A percentile compares a stretch with the other conserved stretches of the same genome.
These are phyloP conservation scores for Polydrusus pterygomalis DNA, from an alignment of 2,888 invertebrate species.

Conservation along the genomic window DNA sequence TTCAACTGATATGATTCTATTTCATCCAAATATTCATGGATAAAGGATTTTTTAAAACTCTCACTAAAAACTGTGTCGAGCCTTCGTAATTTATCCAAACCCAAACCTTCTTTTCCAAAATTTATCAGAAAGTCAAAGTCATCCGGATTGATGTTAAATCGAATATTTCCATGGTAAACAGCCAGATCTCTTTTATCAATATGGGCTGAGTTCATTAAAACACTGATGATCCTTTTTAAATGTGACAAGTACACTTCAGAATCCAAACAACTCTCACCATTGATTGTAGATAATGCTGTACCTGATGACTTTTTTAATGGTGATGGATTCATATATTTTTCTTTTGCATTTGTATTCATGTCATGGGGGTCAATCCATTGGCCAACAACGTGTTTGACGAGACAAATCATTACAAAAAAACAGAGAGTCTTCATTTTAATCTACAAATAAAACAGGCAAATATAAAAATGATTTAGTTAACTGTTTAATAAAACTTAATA, in stretches of 20 bases:
- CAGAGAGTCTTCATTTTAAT: neutral
- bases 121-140: conserved; percentile 56
- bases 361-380: conserved; percentile 61
- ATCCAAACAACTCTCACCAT: conserved; percentile 35
- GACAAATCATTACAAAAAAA: neutral
- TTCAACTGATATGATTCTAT: conserved; percentile 49
- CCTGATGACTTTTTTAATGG: conserved; percentile 22
- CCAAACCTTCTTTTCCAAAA: conserved; percentile 50
- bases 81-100: conserved; percentile 55
- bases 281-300: neutral
- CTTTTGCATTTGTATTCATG: conserved; percentile 57
- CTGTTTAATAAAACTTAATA: too few relatives aligned
- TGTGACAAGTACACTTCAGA: conserved; percentile 46
- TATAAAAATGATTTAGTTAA: neutral
- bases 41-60: conserved; percentile 50
- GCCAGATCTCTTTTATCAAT: conserved; percentile 49
- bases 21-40: conserved; percentile 52
- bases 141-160: conserved; percentile 51
- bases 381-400: conserved; percentile 3
- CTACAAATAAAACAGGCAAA: neutral
- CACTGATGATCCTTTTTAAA: conserved; percentile 57
- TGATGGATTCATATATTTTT: conserved; percentile 29
- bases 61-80: conserved; percentile 59
- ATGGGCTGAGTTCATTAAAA: conserved; percentile 56
- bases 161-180: conserved; percentile 52